Percentiles rank a stretch among this genome's conserved stretches.
Evolutionary conservation across 2,888 invertebrate species (phyloP).

Genomic region (Lepidochitona cinerea): DNA sequence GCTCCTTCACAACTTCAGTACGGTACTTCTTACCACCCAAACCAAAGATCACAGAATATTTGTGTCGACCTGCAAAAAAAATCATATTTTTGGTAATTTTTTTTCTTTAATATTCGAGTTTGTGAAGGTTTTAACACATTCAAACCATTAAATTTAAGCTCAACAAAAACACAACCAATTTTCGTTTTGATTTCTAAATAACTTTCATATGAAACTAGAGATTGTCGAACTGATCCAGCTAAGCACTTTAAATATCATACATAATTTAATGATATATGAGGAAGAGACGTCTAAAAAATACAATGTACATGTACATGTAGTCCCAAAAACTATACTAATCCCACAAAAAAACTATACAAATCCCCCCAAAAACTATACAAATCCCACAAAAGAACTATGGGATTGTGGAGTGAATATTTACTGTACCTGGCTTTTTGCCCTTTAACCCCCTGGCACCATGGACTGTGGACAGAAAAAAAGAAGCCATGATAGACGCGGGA

Average conservation of each 20-base stretch:
- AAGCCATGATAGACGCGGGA: too few species aligned
- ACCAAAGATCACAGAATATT: slow-evolving; percentile 67
- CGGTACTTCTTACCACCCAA: slow-evolving; percentile 62
- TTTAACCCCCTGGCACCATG: slow-evolving; percentile 60
- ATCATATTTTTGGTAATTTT: too few species aligned
- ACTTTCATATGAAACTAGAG: too few species aligned
- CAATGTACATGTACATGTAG: background rate
- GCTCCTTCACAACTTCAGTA: slow-evolving; percentile 60
- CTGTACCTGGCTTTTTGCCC: slow-evolving; percentile 56
- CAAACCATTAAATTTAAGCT: background rate
- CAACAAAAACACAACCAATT: background rate
- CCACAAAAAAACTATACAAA: too few species aligned
- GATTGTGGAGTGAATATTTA: background rate
- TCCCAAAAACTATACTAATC: background rate
- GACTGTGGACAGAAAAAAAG: slow-evolving; percentile 49
- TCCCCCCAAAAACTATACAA: too few species aligned
- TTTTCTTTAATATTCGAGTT: background rate
- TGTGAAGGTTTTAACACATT: too few species aligned
- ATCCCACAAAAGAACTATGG: too few species aligned
- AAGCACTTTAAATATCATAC: too few species aligned
- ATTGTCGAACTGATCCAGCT: too few species aligned
- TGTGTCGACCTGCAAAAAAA: slow-evolving; percentile 50
- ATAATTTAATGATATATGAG: too few species aligned
- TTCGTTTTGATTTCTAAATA: too few species aligned
- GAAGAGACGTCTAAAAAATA: background rate